phyloP scores from a whole-genome alignment of 2,888 invertebrate genomes.

The Cordilura impudica region DNA sequence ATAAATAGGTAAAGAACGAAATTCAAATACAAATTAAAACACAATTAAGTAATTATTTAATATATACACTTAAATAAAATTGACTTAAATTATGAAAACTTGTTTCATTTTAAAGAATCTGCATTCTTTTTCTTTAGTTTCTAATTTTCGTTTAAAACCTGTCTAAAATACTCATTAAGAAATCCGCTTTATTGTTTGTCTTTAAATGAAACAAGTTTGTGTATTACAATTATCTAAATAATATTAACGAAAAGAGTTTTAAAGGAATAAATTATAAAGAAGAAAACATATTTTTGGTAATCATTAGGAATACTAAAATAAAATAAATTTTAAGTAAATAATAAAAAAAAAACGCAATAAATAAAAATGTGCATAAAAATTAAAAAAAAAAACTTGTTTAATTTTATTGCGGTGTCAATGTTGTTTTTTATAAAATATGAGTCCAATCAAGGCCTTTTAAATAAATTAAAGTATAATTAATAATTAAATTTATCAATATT shows the following conservation, averaged over 20 bases:
- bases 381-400: conserved; percentile 64
- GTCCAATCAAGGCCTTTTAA: too few relatives aligned
- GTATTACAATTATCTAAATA: conserved; percentile 32
- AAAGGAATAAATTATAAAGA: conserved; percentile 41
- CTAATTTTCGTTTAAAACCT: conserved; percentile 13
- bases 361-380: conserved; percentile 71
- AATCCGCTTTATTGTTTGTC: conserved; percentile 31
- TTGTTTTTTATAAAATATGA: neutral
- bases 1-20: conserved; percentile 4
- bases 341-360: conserved; percentile 65
- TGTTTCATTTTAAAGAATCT: conserved; percentile 33
- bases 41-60: conserved; percentile 53
- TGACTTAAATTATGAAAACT: conserved; percentile 37
- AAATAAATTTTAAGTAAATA: conserved; percentile 56
- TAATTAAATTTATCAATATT: too few relatives aligned
- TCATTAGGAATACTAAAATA: conserved; percentile 64
- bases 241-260: conserved; percentile 44
- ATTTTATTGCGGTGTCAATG: neutral
- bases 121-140: conserved; percentile 3
- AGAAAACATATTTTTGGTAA: conserved; percentile 74
- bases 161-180: neutral
- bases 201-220: conserved; percentile 53
- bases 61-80: conserved; percentile 54
- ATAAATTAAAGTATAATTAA: too few relatives aligned
- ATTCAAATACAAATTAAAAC: conserved; percentile 5